Conservation (phyloP, 2,888 invertebrate species). For the Phaedon cochleariae region DNA sequence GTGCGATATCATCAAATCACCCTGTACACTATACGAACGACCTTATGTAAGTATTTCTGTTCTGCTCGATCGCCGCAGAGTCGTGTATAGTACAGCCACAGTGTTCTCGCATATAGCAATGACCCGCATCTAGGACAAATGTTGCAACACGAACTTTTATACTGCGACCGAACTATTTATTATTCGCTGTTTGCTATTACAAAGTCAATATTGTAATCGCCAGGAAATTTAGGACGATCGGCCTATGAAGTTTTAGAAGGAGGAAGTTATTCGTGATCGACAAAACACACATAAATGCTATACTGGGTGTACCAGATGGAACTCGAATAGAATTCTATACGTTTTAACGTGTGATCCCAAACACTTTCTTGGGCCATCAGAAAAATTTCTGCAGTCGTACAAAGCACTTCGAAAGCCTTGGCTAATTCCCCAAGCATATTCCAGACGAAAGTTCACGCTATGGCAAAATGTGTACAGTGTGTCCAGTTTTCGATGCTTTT, state of each 20-base stretch:
- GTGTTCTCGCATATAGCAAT: constrained; percentile 62
- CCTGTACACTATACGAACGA: too few species aligned
- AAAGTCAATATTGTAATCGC: constrained; percentile 48
- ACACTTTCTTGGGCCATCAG: too few species aligned
- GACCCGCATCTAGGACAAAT: constrained; percentile 63
- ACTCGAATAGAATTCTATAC: too few species aligned
- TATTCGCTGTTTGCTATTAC: constrained; percentile 47
- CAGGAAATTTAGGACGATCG: constrained; percentile 39
- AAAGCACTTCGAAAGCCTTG: too few species aligned
- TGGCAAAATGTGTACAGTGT: too few species aligned
- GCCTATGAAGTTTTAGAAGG: constrained; percentile 35
- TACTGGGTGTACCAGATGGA: too few species aligned
- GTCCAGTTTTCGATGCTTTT: too few species aligned
- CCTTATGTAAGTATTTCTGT: constrained; percentile 58
- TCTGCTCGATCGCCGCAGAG: constrained; percentile 42
- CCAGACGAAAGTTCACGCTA: too few species aligned
- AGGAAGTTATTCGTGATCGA: constrained; percentile 19
- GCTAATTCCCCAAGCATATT: too few species aligned
- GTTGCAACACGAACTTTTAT: constrained; percentile 58
- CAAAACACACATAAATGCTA: not conserved
- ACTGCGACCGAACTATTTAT: not conserved
- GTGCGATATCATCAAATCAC: too few species aligned
- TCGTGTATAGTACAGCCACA: constrained; percentile 51
- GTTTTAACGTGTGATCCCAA: too few species aligned
- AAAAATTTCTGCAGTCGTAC: too few species aligned